These are phyloP conservation scores for human (Homo sapiens) DNA, from an alignment of 2,113 vertebrate genomes.

Conservation along the genomic window GRCh38 chr2:26697501-26698000, in stretches of 20 bases:
- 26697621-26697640: not conserved
- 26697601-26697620: not conserved
- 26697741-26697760: not conserved
- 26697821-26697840: not conserved
- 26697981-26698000: not conserved
- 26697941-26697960: not conserved
- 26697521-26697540: not conserved
- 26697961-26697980: not conserved
- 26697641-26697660: not conserved
- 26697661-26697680: conserved; percentile 40
- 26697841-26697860: not conserved
- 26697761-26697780: not conserved
- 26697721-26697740: not conserved
- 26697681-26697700: not conserved
- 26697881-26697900: not conserved
- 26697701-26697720: conserved; percentile 16
- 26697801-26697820: not conserved
- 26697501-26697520: not conserved
- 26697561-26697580: not conserved
- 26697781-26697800: not conserved
- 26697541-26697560: not conserved
- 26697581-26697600: not conserved
- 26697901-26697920: not conserved
- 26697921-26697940: not conserved
- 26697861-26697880: not conserved